Percentiles rank a stretch among this genome's conserved stretches.
Conservation (phyloP, 2,888 invertebrate genomes). For the Stenolophus ochropezus region DNA sequence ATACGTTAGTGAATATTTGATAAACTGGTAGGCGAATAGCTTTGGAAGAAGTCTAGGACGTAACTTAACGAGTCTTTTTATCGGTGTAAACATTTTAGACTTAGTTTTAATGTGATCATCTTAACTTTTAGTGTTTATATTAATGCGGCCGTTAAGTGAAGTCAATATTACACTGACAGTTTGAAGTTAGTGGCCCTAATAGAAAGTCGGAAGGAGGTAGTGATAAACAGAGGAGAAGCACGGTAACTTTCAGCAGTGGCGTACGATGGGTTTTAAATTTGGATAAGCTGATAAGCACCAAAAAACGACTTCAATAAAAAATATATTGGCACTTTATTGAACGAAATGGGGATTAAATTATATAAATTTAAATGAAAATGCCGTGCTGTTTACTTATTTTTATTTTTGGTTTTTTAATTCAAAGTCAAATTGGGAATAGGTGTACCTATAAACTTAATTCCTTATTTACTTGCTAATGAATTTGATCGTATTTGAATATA, state of each 20-base stretch:
- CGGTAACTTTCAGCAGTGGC: constrained; percentile 51
- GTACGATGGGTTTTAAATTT: background rate
- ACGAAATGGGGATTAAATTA: too few species aligned
- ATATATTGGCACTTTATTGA: too few species aligned
- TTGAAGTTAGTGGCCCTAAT: constrained; percentile 53
- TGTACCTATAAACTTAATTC: too few species aligned
- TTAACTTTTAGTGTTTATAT: constrained; percentile 49
- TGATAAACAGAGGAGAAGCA: constrained; percentile 50
- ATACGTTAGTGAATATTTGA: constrained; percentile 5
- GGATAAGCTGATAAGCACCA: too few species aligned
- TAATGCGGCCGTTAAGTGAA: constrained; percentile 52
- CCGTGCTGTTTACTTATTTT: too few species aligned
- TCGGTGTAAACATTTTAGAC: constrained; percentile 40
- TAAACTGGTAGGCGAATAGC: background rate
- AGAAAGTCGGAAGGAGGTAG: constrained; percentile 42
- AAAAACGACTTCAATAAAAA: too few species aligned
- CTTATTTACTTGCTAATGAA: too few species aligned
- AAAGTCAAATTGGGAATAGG: too few species aligned
- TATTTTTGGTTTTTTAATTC: too few species aligned
- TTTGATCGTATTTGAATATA: too few species aligned
- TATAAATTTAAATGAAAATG: too few species aligned
- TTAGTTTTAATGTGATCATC: constrained; percentile 27
- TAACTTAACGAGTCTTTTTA: constrained; percentile 22
- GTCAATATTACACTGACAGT: constrained; percentile 46
- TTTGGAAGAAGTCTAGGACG: background rate